A percentile compares a stretch with the other conserved stretches of the same genome.
phyloP scores from a whole-genome alignment of 2,888 invertebrate genomes.

The Allygus modestus region DNA sequence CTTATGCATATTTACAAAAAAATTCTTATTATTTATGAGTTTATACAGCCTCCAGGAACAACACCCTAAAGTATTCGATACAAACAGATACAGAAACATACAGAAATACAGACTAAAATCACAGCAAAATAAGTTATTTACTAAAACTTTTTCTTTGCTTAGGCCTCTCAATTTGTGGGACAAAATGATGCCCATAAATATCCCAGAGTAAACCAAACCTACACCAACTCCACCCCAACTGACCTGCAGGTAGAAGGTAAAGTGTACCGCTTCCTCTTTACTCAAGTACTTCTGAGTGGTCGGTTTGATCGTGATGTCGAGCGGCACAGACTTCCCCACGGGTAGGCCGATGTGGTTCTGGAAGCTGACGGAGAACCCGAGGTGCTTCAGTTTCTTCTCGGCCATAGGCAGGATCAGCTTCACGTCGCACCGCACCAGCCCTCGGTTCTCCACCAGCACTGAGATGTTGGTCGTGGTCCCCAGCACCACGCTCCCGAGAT shows the following conservation, averaged over 20 bases:
- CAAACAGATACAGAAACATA: too few species aligned
- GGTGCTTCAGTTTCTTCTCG: slow-evolving; percentile 53
- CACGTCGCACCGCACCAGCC: slow-evolving; percentile 38
- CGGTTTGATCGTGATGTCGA: slow-evolving; percentile 44
- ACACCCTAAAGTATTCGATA: too few species aligned
- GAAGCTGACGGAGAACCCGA: slow-evolving; percentile 43
- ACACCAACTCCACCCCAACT: neutral
- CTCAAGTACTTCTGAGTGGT: neutral
- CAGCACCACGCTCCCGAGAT: slow-evolving; percentile 48
- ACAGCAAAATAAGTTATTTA: too few species aligned
- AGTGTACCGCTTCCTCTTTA: slow-evolving; percentile 39
- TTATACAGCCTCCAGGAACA: too few species aligned
- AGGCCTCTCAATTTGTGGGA: too few species aligned
- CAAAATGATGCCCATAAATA: too few species aligned
- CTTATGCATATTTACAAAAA: too few species aligned
- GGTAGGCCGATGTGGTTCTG: slow-evolving; percentile 33
- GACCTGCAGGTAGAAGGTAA: slow-evolving; percentile 51
- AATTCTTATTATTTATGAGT: too few species aligned
- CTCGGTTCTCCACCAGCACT: slow-evolving; percentile 48
- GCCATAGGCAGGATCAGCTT: neutral
- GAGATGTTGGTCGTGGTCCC: slow-evolving; percentile 22
- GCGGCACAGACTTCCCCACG: slow-evolving; percentile 13
- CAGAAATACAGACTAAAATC: too few species aligned
- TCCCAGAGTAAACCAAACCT: too few species aligned
- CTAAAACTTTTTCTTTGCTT: too few species aligned